Evolutionary conservation across 2,797 vertebrate species (phyloP).

Genomic region (Diplodus puntazzo): DNA sequence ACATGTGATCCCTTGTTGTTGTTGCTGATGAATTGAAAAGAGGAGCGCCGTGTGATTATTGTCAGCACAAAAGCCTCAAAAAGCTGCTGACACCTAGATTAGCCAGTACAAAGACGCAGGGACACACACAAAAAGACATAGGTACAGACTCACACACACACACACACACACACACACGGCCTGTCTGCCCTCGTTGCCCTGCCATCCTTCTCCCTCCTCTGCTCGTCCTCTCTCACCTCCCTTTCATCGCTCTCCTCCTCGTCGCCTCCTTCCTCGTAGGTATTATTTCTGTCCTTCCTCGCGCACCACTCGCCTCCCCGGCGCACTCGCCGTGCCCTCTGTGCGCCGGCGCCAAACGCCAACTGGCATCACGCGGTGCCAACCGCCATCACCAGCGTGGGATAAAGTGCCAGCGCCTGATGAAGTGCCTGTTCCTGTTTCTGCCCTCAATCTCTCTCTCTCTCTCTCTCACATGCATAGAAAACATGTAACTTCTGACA

Average conservation of each 20-base stretch:
- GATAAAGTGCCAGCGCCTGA: conserved; percentile 59
- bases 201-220: conserved; percentile 46
- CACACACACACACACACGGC: conserved; percentile 55
- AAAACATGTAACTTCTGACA: not conserved
- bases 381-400: conserved; percentile 62
- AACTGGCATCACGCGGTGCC: conserved; percentile 62
- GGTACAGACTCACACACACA: conserved; percentile 55
- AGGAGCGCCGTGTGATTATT: conserved; percentile 88
- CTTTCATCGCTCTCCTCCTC: conserved; percentile 13
- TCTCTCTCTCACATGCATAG: conserved; percentile 2
- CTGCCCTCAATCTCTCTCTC: not conserved
- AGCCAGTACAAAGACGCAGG: conserved; percentile 80
- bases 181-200: conserved; percentile 69
- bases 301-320: conserved; percentile 37
- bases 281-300: conserved; percentile 44
- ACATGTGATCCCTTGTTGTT: conserved; percentile 89
- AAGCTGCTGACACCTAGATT: conserved; percentile 94
- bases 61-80: conserved; percentile 95
- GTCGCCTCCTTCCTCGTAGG: conserved; percentile 9
- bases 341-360: conserved; percentile 57
- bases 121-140: conserved; percentile 63
- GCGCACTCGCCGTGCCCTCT: conserved; percentile 43
- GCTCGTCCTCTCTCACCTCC: conserved; percentile 14
- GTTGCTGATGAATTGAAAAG: conserved; percentile 93
- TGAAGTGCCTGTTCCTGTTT: conserved; percentile 31